Evolutionary conservation across 2,113 vertebrate species (phyloP).

Genomic region (Lophura nycthemera): DNA sequence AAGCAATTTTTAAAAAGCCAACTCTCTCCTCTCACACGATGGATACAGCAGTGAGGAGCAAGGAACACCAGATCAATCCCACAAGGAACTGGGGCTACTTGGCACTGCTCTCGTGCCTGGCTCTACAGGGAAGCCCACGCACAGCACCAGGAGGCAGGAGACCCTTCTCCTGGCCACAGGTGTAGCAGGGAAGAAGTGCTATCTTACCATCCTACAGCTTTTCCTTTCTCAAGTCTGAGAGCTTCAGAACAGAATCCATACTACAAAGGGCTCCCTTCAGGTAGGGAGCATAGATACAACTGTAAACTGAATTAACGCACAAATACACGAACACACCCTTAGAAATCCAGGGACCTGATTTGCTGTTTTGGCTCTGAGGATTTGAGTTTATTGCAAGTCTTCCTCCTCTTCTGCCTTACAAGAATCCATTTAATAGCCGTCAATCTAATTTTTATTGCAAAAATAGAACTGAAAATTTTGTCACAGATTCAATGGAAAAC

Average conservation of each 20-base stretch:
- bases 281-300: background rate
- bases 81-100: background rate
- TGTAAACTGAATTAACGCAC: background rate
- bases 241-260: background rate
- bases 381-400: background rate
- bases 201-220: background rate
- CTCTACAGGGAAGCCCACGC: background rate
- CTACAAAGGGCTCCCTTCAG: background rate
- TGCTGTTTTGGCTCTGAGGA: background rate
- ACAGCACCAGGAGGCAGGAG: accelerated
- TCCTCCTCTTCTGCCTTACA: background rate
- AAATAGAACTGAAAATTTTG: background rate
- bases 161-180: background rate
- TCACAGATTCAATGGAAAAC: background rate
- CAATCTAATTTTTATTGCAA: constrained; percentile 7
- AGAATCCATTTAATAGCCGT: background rate
- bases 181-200: background rate
- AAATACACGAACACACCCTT: background rate
- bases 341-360: background rate
- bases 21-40: constrained; percentile 20
- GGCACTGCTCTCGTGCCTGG: background rate
- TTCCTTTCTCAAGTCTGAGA: background rate
- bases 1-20: background rate
- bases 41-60: background rate
- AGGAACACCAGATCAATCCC: background rate